Evolutionary conservation across 2,113 vertebrate species (phyloP), one percentile per base, ranked within the genome.

Genomic region (Pagrus major): DNA sequence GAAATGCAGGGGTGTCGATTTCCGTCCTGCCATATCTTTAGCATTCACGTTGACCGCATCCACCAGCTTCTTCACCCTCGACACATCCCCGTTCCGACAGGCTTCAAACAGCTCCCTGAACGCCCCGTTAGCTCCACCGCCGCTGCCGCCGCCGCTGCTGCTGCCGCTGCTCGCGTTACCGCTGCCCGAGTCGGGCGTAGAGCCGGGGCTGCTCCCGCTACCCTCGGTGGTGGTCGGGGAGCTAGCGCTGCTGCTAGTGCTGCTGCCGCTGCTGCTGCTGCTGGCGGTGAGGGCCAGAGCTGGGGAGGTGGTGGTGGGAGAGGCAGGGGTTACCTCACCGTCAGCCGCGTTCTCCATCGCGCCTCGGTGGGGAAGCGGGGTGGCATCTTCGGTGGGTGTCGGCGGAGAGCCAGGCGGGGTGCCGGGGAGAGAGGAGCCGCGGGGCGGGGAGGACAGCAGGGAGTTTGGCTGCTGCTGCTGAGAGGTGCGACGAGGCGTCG

Each of bases 1-100:
- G 78, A 98, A 98, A 84, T 98, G 97, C 59, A 98, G 94, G 20
- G 97, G 97, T 2, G 96, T 97, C 18, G 97, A 98, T 83, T 96
- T 98, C 71, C 97, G 94, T 88, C 97, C 97, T 14, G 96, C 95
- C 56, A 97, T 97, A 95, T 98, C 97, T 76, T 97, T 95, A 72
- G 96, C 96, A 93, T 97, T 98, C 56, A 98, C 97, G 61, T 96
- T 98, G 86, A 96, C 95, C 2, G 94, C 90, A 68, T 93, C 96
- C 84, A 98, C 95, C 18, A 97, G 91, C 83, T 96, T 96, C 93
- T 96, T 98, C 75, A 98, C 97, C 63, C 96, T 94, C 82, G 96
- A 95, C 87, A 98, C 95, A 71, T 98, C 96, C 71, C 97, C 97
- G 84, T 96, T 97, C 39, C 97, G 93, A 93, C 97, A 98, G 74